These are phyloP conservation scores for Ormyrus pomaceus DNA, from an alignment of 2,888 invertebrate genomes.

Conservation along the genomic window DNA sequence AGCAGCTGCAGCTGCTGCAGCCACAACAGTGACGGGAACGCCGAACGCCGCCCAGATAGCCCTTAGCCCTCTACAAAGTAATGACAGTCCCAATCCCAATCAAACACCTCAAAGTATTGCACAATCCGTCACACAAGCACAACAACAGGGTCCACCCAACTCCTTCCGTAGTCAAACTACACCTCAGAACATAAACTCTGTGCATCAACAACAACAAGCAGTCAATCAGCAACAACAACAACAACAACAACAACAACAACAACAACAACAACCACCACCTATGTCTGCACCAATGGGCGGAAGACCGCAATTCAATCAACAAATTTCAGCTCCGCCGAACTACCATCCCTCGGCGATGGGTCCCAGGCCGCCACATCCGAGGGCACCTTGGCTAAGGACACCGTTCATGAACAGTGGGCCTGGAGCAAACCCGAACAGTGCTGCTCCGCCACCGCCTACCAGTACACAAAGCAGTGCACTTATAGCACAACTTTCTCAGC, in stretches of 20 bases:
- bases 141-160: slow-evolving; percentile 67
- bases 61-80: slow-evolving; percentile 78
- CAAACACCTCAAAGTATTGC: slow-evolving; percentile 70
- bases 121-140: slow-evolving; percentile 69
- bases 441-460: slow-evolving; percentile 54
- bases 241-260: slow-evolving; percentile 71
- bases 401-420: slow-evolving; percentile 65
- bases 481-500: slow-evolving; percentile 79
- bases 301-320: slow-evolving; percentile 72
- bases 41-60: slow-evolving; percentile 75
- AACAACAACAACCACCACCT: slow-evolving; percentile 67
- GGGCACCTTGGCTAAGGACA: slow-evolving; percentile 67
- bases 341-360: slow-evolving; percentile 74
- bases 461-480: slow-evolving; percentile 77
- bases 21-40: slow-evolving; percentile 77
- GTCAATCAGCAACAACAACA: slow-evolving; percentile 71
- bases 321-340: slow-evolving; percentile 76
- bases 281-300: slow-evolving; percentile 69
- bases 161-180: slow-evolving; percentile 72
- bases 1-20: slow-evolving; percentile 70
- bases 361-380: slow-evolving; percentile 65
- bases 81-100: slow-evolving; percentile 78
- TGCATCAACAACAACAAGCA: slow-evolving; percentile 70
- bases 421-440: slow-evolving; percentile 5
- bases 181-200: slow-evolving; percentile 68